phyloP scores from a whole-genome alignment of 2,888 invertebrate species.

The Epinotia demarniana region DNA sequence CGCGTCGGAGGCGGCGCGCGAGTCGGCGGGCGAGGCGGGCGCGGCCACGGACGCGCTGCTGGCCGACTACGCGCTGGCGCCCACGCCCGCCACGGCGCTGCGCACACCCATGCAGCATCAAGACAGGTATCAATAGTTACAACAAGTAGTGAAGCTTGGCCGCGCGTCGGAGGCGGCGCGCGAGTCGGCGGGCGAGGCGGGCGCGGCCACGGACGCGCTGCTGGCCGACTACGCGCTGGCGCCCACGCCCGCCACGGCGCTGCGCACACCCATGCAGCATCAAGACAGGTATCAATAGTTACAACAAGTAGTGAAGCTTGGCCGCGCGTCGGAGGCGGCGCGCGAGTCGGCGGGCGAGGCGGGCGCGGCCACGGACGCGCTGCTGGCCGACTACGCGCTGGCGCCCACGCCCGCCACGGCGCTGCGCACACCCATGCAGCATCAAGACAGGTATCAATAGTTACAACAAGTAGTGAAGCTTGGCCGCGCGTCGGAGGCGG shows the following conservation, averaged over 20 bases:
- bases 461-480: constrained; percentile 96
- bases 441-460: constrained; percentile 87
- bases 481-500: constrained; percentile 95
- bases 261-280: constrained; percentile 92
- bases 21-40: constrained; percentile 91
- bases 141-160: constrained; percentile 97
- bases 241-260: constrained; percentile 86
- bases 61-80: constrained; percentile 92
- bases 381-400: constrained; percentile 93
- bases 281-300: constrained; percentile 88
- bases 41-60: constrained; percentile 91
- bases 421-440: constrained; percentile 92
- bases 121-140: constrained; percentile 88
- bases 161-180: constrained; percentile 95
- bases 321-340: constrained; percentile 95
- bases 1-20: constrained; percentile 95
- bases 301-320: constrained; percentile 96
- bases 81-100: constrained; percentile 87
- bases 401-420: constrained; percentile 87
- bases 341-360: constrained; percentile 92
- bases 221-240: constrained; percentile 93
- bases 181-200: constrained; percentile 90
- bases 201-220: constrained; percentile 91
- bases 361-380: constrained; percentile 90
- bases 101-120: constrained; percentile 92